phyloP scores from a whole-genome alignment of 2,797 vertebrate genomes.

The Botia kubotai region DNA sequence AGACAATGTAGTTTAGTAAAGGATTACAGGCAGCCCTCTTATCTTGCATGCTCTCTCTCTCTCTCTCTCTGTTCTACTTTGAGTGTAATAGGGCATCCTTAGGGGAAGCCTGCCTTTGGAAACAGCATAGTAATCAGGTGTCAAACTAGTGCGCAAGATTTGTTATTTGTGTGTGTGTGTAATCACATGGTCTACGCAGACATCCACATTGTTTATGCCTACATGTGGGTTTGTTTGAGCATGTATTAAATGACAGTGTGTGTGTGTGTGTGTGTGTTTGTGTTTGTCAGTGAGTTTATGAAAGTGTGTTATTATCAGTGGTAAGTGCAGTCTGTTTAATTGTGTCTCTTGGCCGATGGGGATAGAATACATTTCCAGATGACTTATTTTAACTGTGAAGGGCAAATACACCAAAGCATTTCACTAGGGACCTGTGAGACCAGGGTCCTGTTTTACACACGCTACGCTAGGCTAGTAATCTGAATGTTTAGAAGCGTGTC shows the following conservation, averaged over 20 bases:
- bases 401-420: constrained; percentile 29
- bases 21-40: constrained; percentile 45
- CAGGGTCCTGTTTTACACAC: background rate
- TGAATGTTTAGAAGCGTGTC: constrained; percentile 7
- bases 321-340: constrained; percentile 7
- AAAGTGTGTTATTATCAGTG: constrained; percentile 2
- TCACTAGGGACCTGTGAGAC: background rate
- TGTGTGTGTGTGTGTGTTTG: no score
- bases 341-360: constrained; percentile 5
- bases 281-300: constrained; percentile 32
- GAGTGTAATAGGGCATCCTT: constrained; percentile 66
- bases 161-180: constrained; percentile 48
- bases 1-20: constrained; percentile 52
- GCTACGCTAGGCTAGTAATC: constrained; percentile 11
- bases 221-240: constrained; percentile 43
- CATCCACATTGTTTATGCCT: constrained; percentile 28
- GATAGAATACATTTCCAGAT: constrained; percentile 41
- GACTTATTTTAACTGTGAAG: constrained; percentile 33
- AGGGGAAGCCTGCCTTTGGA: constrained; percentile 68
- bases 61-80: constrained; percentile 47
- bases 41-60: constrained; percentile 15
- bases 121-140: constrained; percentile 72
- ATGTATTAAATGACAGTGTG: constrained; percentile 25
- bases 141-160: constrained; percentile 56
- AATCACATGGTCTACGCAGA: constrained; percentile 31